A percentile compares a stretch with the other conserved stretches of the same genome.
These are phyloP conservation scores for Candidula unifasciata DNA, from an alignment of 2,888 invertebrate species.

Conservation along the genomic window DNA sequence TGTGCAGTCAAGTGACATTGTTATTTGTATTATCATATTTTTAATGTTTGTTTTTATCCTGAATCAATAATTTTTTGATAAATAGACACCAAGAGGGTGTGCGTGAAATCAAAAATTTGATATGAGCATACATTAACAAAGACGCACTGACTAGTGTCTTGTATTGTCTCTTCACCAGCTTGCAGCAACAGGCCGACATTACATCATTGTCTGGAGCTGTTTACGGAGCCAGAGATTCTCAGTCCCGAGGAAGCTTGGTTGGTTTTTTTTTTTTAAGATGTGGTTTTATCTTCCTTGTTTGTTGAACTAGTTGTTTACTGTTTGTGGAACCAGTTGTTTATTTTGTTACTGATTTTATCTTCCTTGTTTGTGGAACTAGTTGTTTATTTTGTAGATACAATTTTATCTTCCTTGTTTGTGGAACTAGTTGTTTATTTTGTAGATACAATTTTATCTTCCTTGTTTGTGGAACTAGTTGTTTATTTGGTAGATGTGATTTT, in stretches of 20 bases:
- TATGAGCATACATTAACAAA: not conserved
- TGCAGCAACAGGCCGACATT: conserved; percentile 69
- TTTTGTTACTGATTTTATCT: no score
- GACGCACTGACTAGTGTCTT: not conserved
- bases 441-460: no score
- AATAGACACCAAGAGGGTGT: not conserved
- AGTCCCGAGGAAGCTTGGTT: conserved; percentile 80
- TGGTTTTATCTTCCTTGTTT: not conserved
- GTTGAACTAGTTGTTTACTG: no score
- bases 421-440: no score
- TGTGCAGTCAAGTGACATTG: no score
- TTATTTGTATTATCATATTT: no score
- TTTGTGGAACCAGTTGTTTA: no score
- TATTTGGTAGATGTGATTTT: no score
- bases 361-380: not conserved
- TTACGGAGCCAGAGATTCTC: conserved; percentile 80
- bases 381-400: no score
- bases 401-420: not conserved
- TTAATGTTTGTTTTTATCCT: no score
- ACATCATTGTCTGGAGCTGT: conserved; percentile 78
- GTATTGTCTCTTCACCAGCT: conserved; percentile 17
- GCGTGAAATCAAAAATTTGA: not conserved
- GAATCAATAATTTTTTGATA: no score
- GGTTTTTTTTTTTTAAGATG: conserved; percentile 47
- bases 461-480: no score